Percentiles rank a stretch among this genome's conserved stretches.
Conservation (phyloP, 2,888 invertebrate genomes). For the Scaptomyza caliginosa region DNA sequence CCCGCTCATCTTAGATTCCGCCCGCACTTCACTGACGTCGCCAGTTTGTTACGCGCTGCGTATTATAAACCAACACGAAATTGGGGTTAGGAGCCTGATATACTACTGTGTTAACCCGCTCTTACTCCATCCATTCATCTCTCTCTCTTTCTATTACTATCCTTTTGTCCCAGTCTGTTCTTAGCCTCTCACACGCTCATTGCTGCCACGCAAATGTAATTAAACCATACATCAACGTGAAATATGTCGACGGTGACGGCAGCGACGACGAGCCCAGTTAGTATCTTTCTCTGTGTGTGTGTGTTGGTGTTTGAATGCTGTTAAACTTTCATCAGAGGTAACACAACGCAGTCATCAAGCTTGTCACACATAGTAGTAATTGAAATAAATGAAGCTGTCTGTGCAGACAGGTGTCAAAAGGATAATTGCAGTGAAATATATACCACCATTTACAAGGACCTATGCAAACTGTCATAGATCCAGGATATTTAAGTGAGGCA, state of each 20-base stretch:
- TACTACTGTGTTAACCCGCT: slow-evolving; percentile 44
- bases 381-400: slow-evolving; percentile 37
- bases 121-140: too few species aligned
- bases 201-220: slow-evolving; percentile 77
- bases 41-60: slow-evolving; percentile 11
- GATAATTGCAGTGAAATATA: not conserved
- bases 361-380: slow-evolving; percentile 36
- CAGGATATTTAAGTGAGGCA: not conserved
- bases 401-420: slow-evolving; percentile 15
- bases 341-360: slow-evolving; percentile 30
- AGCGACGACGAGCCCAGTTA: slow-evolving; percentile 56
- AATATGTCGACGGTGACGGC: slow-evolving; percentile 67
- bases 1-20: too few species aligned
- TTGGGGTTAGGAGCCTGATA: slow-evolving; percentile 39
- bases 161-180: not conserved
- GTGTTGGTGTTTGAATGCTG: slow-evolving; percentile 8
- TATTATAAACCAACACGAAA: slow-evolving; percentile 47
- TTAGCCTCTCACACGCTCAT: slow-evolving; percentile 36
- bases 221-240: slow-evolving; percentile 80
- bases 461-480: not conserved
- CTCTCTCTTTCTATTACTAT: not conserved
- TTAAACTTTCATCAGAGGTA: slow-evolving; percentile 32
- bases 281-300: slow-evolving; percentile 15
- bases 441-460: not conserved
- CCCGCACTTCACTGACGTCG: not conserved